phyloP scores from a whole-genome alignment of 1,140 invertebrate species.

The Lucilia sericata region DNA sequence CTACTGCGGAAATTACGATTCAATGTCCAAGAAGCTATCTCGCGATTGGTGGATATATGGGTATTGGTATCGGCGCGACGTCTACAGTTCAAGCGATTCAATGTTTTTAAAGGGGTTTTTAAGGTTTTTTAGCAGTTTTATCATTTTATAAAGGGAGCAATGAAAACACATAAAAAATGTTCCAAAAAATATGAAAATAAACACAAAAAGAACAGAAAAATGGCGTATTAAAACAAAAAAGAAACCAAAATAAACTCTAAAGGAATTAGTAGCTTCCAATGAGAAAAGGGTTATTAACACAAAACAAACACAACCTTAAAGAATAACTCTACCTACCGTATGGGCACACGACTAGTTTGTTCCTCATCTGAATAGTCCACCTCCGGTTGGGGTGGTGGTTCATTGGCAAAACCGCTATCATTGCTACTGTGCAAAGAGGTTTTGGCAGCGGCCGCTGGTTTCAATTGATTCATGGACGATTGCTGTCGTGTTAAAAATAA shows the following conservation, averaged over 20 bases:
- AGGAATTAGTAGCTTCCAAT: background rate
- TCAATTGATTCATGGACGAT: conserved; percentile 55
- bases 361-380: conserved; percentile 92
- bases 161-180: conserved; percentile 40
- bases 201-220: conserved; percentile 39
- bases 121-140: conserved; percentile 51
- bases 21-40: conserved; percentile 64
- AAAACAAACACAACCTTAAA: background rate
- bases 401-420: conserved; percentile 91
- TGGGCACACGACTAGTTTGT: conserved; percentile 74
- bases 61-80: conserved; percentile 63
- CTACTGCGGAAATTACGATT: conserved; percentile 64
- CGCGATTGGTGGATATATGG: conserved; percentile 55
- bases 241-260: background rate
- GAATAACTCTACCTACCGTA: conserved; percentile 74
- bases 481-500: conserved; percentile 45
- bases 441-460: conserved; percentile 71
- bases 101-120: conserved; percentile 33
- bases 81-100: conserved; percentile 41
- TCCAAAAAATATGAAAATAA: conserved; percentile 40
- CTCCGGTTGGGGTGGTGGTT: conserved; percentile 85
- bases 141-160: conserved; percentile 22
- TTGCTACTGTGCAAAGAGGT: conserved; percentile 89
- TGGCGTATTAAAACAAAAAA: conserved; percentile 40
- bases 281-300: background rate